Conservation (phyloP, 2,797 vertebrate genomes). For the Botia kubotai region DNA sequence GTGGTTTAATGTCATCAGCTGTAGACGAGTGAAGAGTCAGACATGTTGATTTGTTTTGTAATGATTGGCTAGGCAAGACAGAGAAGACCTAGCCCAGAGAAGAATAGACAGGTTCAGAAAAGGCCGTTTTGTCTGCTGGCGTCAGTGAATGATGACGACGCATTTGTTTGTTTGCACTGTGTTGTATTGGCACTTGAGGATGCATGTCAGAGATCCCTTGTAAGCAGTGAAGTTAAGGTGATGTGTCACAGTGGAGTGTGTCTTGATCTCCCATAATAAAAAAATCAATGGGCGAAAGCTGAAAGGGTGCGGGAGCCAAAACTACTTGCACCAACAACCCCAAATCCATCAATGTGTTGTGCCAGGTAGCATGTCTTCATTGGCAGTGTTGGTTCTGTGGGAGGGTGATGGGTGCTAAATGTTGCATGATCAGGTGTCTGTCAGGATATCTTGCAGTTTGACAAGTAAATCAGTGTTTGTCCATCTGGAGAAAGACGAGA, state of each 20-base stretch:
- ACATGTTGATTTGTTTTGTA: constrained; percentile 39
- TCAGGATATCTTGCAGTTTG: constrained; percentile 40
- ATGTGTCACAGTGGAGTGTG: constrained; percentile 39
- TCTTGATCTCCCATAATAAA: constrained; percentile 42
- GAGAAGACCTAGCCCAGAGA: constrained; percentile 29
- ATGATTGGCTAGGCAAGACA: constrained; percentile 15
- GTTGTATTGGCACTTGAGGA: constrained; percentile 48
- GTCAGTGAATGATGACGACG: constrained; percentile 41
- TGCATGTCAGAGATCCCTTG: constrained; percentile 42
- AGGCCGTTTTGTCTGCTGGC: constrained; percentile 41
- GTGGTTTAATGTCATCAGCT: constrained; percentile 57
- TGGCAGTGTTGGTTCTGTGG: constrained; percentile 41
- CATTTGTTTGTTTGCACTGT: constrained; percentile 41
- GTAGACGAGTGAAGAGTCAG: constrained; percentile 33
- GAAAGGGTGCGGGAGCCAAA: constrained; percentile 46
- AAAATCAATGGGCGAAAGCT: constrained; percentile 27
- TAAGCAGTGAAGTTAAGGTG: constrained; percentile 51
- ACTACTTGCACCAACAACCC: constrained; percentile 49
- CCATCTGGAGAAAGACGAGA: constrained; percentile 37
- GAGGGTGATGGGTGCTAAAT: constrained; percentile 38
- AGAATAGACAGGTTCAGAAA: constrained; percentile 22
- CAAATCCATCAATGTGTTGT: constrained; percentile 45
- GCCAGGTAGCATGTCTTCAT: constrained; percentile 41
- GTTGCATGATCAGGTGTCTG: constrained; percentile 43
- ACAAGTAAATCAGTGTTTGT: constrained; percentile 30